Base-by-base conservation (phyloP, 2,797 vertebrate species). In the Pseudochaenichthys georgianus region DNA sequence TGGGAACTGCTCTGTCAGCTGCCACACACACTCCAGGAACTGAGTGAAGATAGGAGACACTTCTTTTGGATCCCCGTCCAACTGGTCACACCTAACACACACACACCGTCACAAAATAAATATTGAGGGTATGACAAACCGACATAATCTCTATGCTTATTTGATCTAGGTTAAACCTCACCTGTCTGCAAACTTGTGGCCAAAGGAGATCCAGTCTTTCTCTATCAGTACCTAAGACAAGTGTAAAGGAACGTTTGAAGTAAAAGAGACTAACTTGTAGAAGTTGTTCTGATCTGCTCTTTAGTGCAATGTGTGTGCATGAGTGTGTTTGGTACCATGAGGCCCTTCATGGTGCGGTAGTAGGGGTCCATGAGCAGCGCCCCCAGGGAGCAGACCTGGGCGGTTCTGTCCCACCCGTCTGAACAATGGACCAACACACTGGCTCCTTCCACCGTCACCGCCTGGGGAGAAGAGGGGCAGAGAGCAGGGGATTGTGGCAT, bases 151-250 rank as follows among this genome's bases (percentile, higher is more conserved):
- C 12, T 2, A n/a, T 55, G 28, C 2, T 59, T 21, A 42, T 19
- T 19, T 16, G 9, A 71, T 42, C 41, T 45, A 31, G 38, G 11
- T 54, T 16, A 80, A 61, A 54, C 4, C 75, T 93, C 64, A 99
- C 98, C 98, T 97, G 92, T 99, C 97, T 69, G 97, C 96, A 95
- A 98, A 99, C 88, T 99, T 99, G 92, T 99, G 98, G 52, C 98
- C 98, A 86, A 99, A 99, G 16, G 98, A 97, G 90, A 99, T 98
- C 98, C 98, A 99, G 89, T 99, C 98, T 89, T 99, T 99, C 90
- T 99, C 97, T 81, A 99, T 97, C 90, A 99, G 95, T 71, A 99
- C 97, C 98, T 99, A 77, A 69, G 80, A 77, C 23, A 85, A 60
- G 63, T 9, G 13, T 13, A 53, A 64, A 46, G 16, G 9, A 1